A percentile compares a stretch with the other conserved stretches of the same genome.
Evolutionary conservation across 2,888 invertebrate species (phyloP).

Genomic region (Plebejus argus): DNA sequence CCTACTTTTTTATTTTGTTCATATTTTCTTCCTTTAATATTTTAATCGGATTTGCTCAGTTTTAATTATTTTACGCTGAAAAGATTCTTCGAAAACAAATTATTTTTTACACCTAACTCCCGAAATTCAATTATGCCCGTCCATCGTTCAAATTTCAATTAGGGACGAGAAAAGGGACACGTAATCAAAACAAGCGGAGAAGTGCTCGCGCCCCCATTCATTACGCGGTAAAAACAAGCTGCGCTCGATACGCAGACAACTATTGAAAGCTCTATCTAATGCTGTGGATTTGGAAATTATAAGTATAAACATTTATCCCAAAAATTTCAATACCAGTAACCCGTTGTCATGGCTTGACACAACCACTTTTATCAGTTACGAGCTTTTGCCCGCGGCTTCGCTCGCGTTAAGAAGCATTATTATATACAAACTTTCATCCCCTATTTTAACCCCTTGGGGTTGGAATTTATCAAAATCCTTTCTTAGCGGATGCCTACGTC

Average conservation of each 20-base stretch:
- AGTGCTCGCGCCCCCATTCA: constrained; percentile 35
- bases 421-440: too few relatives aligned
- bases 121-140: constrained; percentile 50
- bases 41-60: not conserved
- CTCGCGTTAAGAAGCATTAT: too few relatives aligned
- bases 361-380: too few relatives aligned
- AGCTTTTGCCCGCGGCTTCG: too few relatives aligned
- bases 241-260: not conserved
- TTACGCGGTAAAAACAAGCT: not conserved
- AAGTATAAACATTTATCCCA: too few relatives aligned
- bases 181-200: constrained; percentile 52
- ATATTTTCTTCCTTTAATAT: not conserved
- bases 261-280: not conserved
- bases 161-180: constrained; percentile 48
- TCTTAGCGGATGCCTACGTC: too few relatives aligned
- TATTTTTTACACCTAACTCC: constrained; percentile 36
- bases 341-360: too few relatives aligned
- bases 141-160: constrained; percentile 42
- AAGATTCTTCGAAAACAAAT: constrained; percentile 25
- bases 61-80: not conserved
- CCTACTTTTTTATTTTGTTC: too few relatives aligned
- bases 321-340: too few relatives aligned
- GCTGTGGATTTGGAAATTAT: not conserved
- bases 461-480: too few relatives aligned
- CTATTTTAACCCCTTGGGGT: too few relatives aligned